Evolutionary conservation across 2,113 vertebrate species (phyloP).

Genomic region (Indicator indicator): DNA sequence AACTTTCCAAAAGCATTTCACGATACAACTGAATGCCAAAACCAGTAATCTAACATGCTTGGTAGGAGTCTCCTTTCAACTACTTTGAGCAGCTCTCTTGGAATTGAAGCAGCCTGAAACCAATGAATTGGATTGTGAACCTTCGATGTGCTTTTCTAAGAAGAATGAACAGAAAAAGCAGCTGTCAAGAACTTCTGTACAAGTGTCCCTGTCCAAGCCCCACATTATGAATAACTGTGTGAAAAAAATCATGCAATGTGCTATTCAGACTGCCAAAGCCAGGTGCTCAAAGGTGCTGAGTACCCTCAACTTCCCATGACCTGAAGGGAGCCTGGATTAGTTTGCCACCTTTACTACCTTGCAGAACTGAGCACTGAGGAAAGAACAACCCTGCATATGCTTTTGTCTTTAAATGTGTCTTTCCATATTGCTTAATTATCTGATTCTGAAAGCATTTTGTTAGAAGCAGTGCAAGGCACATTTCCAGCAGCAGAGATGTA

Average conservation of each 20-base stretch:
- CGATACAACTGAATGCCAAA: background rate
- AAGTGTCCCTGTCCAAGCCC: background rate
- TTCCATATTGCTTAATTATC: slow-evolving; percentile 52
- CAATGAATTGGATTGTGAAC: background rate
- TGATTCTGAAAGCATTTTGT: slow-evolving; percentile 48
- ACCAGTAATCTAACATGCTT: background rate
- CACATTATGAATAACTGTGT: accelerated
- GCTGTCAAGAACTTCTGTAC: background rate
- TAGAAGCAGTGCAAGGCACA: slow-evolving; percentile 2
- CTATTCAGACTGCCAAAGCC: background rate
- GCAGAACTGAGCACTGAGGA: background rate
- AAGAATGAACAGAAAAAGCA: background rate
- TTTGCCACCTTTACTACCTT: background rate
- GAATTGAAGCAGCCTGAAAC: background rate
- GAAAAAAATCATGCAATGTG: background rate
- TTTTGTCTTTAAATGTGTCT: slow-evolving; percentile 36
- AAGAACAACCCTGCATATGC: background rate
- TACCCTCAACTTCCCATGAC: background rate
- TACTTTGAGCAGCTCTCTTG: background rate
- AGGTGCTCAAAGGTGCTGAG: background rate
- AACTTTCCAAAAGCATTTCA: background rate
- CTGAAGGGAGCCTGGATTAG: background rate
- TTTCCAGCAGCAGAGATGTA: slow-evolving; percentile 30
- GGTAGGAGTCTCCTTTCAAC: background rate
- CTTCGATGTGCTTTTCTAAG: background rate